These are phyloP conservation scores for Centropus unirufus DNA, from an alignment of 2,113 vertebrate species.

Conservation along the genomic window DNA sequence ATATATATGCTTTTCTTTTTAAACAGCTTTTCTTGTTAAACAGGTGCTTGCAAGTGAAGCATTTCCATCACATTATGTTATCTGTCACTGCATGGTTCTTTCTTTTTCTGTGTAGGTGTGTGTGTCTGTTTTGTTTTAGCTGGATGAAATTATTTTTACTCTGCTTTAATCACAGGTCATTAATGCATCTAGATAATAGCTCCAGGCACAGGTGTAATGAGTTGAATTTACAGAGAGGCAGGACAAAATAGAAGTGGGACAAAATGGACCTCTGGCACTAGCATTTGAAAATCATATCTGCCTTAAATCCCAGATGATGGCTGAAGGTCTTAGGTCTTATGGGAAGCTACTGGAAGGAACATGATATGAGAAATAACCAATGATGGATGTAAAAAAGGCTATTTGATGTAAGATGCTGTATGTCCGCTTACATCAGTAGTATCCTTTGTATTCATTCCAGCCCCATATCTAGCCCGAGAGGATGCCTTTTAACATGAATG, in stretches of 20 bases:
- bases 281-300: not conserved
- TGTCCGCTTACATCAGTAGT: not conserved
- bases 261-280: not conserved
- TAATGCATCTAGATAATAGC: slow-evolving; percentile 17
- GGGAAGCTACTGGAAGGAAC: not conserved
- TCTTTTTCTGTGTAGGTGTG: not conserved
- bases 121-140: not conserved
- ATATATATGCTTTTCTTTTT: not conserved
- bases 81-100: not conserved
- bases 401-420: not conserved
- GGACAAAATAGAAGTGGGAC: not conserved
- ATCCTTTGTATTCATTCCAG: not conserved
- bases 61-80: not conserved
- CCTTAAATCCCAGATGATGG: not conserved
- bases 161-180: slow-evolving; percentile 19
- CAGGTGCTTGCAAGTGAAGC: not conserved
- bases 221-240: slow-evolving; percentile 4
- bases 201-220: not conserved
- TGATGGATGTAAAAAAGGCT: not conserved
- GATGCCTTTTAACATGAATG: not conserved
- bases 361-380: not conserved
- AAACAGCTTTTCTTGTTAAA: not conserved
- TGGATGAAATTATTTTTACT: not conserved
- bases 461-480: not conserved
- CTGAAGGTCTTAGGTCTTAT: not conserved